phyloP scores from a whole-genome alignment of 2,113 vertebrate species.

The Protobothrops flavoviridis region DNA sequence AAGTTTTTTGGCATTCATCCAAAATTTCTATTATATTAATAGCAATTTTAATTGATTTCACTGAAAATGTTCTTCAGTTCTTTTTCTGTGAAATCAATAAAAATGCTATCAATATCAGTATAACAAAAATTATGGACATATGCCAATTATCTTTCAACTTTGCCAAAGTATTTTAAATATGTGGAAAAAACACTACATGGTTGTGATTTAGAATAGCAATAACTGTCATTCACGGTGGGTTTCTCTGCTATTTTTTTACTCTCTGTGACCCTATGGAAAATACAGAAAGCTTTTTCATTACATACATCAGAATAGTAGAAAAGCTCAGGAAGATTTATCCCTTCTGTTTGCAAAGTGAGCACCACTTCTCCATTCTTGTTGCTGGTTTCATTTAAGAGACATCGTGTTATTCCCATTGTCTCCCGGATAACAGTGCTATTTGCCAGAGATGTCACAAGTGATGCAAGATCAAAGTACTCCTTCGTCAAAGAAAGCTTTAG shows the following conservation, averaged over 20 bases:
- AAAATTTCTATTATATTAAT: not conserved
- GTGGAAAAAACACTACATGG: not conserved
- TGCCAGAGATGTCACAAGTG: conserved; percentile 77
- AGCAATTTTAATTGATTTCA: not conserved
- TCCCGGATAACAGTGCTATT: conserved; percentile 80
- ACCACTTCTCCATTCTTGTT: conserved; percentile 73
- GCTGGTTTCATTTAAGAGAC: conserved; percentile 82
- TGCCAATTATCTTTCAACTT: not conserved
- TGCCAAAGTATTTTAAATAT: not conserved
- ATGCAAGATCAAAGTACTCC: conserved; percentile 88
- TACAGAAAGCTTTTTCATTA: not conserved
- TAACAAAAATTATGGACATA: not conserved
- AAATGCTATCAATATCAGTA: not conserved
- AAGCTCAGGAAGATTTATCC: conserved; percentile 90
- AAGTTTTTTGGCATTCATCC: not conserved
- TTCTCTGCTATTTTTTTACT: not conserved
- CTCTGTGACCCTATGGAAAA: not conserved
- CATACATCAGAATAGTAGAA: conserved; percentile 84
- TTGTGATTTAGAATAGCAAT: not conserved
- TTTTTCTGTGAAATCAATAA: not conserved
- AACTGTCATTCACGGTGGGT: not conserved
- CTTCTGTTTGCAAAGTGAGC: conserved; percentile 83
- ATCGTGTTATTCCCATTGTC: conserved; percentile 86
- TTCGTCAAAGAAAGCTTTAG: conserved; percentile 82
- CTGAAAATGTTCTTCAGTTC: not conserved